Percentiles rank a stretch among this genome's conserved stretches.
phyloP scores from a whole-genome alignment of 2,888 invertebrate species.

The Cantharis lateralis region DNA sequence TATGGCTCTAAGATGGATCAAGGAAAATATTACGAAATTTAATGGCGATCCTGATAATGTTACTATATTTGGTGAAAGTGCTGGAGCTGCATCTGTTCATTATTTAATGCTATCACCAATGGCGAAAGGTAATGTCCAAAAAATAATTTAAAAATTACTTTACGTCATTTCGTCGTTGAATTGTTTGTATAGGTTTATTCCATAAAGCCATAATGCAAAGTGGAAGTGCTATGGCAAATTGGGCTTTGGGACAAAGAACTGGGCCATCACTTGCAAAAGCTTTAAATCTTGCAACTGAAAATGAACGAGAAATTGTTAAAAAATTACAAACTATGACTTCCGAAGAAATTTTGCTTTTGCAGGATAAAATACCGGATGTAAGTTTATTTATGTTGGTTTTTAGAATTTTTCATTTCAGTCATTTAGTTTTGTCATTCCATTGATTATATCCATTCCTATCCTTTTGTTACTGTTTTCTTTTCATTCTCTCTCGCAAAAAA shows the following conservation, averaged over 20 bases:
- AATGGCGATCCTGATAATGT: slow-evolving; percentile 56
- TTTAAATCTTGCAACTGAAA: not conserved
- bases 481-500: too few species aligned
- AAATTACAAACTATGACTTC: slow-evolving; percentile 7
- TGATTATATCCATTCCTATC: too few species aligned
- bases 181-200: not conserved
- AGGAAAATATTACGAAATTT: slow-evolving; percentile 53
- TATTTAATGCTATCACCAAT: slow-evolving; percentile 52
- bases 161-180: not conserved
- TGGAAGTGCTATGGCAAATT: slow-evolving; percentile 39
- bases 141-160: not conserved
- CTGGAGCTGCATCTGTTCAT: slow-evolving; percentile 4
- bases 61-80: slow-evolving; percentile 55
- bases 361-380: slow-evolving; percentile 10
- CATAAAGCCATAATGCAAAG: slow-evolving; percentile 43
- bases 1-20: slow-evolving; percentile 4
- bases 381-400: not conserved
- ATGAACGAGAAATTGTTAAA: slow-evolving; percentile 9
- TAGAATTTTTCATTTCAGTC: too few species aligned
- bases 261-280: slow-evolving; percentile 11
- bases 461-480: too few species aligned
- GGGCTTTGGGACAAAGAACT: slow-evolving; percentile 31
- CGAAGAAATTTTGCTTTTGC: slow-evolving; percentile 1
- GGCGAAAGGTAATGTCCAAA: not conserved
- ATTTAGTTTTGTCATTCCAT: too few species aligned